Evolutionary conservation across 1,140 invertebrate species (phyloP), one percentile per base, ranked within the genome.

Genomic region (Magallana ariakensis): DNA sequence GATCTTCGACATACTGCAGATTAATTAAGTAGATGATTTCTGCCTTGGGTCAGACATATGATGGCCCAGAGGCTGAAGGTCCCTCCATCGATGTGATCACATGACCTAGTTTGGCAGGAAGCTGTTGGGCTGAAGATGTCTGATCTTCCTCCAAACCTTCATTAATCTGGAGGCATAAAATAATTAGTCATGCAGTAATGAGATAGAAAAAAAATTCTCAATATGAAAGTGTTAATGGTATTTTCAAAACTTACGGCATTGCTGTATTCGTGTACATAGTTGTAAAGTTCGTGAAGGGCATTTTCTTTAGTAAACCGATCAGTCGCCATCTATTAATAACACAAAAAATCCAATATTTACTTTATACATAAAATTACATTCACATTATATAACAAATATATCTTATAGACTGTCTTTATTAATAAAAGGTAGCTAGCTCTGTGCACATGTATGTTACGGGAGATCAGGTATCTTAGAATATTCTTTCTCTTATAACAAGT

Each of bases 21-120:
- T 75, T 7, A 75, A 75, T 33, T 19, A 11, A 46, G 33, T 46
- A 46, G 33, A 46, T 75, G 7, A 26, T 13, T n/a, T n/a, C 58
- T 60, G 58, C 15, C 15, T 13, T 15, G 15, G 66, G 66, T 82
- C 80, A 86, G 10, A 93, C 89, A 86, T 91, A 93, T 46, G 92
- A 91, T 86, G 91, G 91, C 82, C 87, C 89, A 16, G 86, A 75
- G 7, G 66, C 22, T 11, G 91, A 90, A 16, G 92, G 91, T 58
- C 92, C 93, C 87, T 93, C 92, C 90, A 93, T 93, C 33, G 91
- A 89, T 54, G 91, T 91, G 82, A 93, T 93, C 84, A 93, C 91
- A 80, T 92, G 91, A 56, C 90, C 91, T 26, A 93, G 86, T 89
- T 92, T 93, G 66, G 87, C 87, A 19, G 90, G 90, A 85, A 93